phyloP scores from a whole-genome alignment of 2,113 vertebrate genomes.

The Chionis minor region DNA sequence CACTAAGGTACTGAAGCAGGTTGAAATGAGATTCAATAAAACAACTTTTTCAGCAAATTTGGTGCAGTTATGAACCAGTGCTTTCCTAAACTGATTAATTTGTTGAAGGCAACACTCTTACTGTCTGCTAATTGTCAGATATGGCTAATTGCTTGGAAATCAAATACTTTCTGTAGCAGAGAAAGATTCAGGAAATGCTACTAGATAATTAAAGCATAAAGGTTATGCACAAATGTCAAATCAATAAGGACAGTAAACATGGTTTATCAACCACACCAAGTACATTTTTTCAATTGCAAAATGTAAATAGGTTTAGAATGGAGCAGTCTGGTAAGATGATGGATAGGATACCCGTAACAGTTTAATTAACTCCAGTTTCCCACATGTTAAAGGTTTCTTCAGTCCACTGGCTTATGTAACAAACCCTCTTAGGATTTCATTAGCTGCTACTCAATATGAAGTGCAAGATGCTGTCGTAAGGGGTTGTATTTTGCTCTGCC shows the following conservation, averaged over 20 bases:
- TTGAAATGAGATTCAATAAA: slow-evolving; percentile 33
- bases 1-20: neutral
- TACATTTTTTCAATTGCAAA: slow-evolving; percentile 65
- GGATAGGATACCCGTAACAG: slow-evolving; percentile 66
- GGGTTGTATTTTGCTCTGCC: slow-evolving; percentile 7
- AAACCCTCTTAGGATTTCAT: slow-evolving; percentile 73
- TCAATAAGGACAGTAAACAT: slow-evolving; percentile 73
- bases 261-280: slow-evolving; percentile 64
- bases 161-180: slow-evolving; percentile 40
- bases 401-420: slow-evolving; percentile 75
- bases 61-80: slow-evolving; percentile 28
- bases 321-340: slow-evolving; percentile 55
- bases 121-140: slow-evolving; percentile 50
- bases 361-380: slow-evolving; percentile 80
- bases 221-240: slow-evolving; percentile 73
- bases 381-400: slow-evolving; percentile 74
- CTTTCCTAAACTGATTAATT: slow-evolving; percentile 57
- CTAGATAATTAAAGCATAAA: slow-evolving; percentile 76
- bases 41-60: slow-evolving; percentile 16
- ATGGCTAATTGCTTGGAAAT: slow-evolving; percentile 63
- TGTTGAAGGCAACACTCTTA: slow-evolving; percentile 53
- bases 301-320: slow-evolving; percentile 71
- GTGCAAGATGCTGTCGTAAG: neutral
- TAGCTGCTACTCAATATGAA: slow-evolving; percentile 48
- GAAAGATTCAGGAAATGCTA: slow-evolving; percentile 59